These are phyloP conservation scores for Parus major DNA, from an alignment of 2,113 vertebrate genomes.

Conservation along the genomic window DNA sequence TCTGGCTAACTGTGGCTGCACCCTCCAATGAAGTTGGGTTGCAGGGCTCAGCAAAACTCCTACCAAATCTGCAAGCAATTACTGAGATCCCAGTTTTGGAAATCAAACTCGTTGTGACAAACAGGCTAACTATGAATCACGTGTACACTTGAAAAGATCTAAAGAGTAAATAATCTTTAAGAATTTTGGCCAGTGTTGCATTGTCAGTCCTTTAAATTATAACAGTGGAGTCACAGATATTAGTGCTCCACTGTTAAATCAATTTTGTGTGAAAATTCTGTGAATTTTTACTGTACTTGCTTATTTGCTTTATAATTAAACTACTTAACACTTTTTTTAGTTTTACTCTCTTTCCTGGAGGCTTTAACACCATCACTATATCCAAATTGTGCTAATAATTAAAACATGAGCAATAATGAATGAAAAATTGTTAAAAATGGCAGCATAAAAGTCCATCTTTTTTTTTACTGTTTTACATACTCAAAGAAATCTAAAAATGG, in stretches of 20 bases:
- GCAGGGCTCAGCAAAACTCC: background rate
- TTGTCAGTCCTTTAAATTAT: background rate
- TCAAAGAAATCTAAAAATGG: background rate
- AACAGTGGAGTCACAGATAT: background rate
- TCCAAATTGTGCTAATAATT: background rate
- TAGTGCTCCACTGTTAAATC: background rate
- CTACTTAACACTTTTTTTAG: background rate
- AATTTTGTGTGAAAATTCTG: background rate
- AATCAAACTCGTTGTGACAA: background rate
- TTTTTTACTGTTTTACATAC: background rate
- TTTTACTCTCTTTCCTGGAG: background rate
- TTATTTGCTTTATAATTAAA: background rate
- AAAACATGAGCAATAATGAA: background rate
- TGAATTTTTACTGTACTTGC: background rate
- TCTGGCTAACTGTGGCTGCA: background rate
- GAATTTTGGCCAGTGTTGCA: background rate
- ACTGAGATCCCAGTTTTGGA: background rate
- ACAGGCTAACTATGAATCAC: background rate
- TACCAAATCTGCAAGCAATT: background rate
- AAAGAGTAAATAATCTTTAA: background rate
- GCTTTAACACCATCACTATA: background rate
- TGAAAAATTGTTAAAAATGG: background rate
- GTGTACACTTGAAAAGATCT: background rate
- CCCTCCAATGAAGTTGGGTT: accelerated
- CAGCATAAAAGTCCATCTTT: background rate